A percentile compares a stretch with the other conserved stretches of the same genome.
These are phyloP conservation scores for Xyliphius kryptos DNA, from an alignment of 2,113 vertebrate species.

Conservation along the genomic window DNA sequence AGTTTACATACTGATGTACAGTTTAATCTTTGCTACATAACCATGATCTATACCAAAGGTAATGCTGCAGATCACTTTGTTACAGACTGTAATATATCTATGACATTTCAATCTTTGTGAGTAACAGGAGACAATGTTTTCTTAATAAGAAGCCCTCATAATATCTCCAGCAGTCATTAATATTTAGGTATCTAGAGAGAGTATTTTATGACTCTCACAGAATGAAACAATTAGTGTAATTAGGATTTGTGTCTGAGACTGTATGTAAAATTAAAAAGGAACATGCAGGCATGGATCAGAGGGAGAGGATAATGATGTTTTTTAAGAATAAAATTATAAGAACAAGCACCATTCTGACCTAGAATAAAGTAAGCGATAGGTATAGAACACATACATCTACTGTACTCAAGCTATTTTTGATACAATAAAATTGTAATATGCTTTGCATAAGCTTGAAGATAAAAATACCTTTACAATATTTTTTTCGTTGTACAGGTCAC, in stretches of 20 bases:
- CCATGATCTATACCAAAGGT: background rate
- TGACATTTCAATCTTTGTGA: constrained; percentile 8
- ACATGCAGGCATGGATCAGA: background rate
- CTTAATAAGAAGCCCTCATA: background rate
- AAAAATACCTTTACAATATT: background rate
- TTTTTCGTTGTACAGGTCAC: constrained; percentile 5
- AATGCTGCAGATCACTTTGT: background rate
- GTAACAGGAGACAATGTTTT: constrained; percentile 4
- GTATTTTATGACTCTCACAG: background rate
- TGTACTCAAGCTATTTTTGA: background rate
- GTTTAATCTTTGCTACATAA: background rate
- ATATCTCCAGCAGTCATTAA: constrained; percentile 14
- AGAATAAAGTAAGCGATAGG: background rate
- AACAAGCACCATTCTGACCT: background rate
- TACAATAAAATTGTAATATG: background rate
- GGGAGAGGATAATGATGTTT: constrained; percentile 3
- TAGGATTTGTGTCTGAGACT: constrained; percentile 14
- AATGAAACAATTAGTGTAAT: constrained; percentile 27
- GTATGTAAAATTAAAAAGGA: constrained; percentile 1
- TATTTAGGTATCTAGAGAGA: constrained; percentile 13
- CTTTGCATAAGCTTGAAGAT: background rate
- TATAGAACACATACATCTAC: background rate
- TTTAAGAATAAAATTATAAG: constrained; percentile 1
- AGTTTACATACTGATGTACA: background rate
- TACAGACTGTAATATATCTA: background rate